Percentiles rank a stretch among this genome's conserved stretches.
Evolutionary conservation across 1,140 invertebrate genomes (phyloP).

Genomic region (Drosophila lowei): DNA sequence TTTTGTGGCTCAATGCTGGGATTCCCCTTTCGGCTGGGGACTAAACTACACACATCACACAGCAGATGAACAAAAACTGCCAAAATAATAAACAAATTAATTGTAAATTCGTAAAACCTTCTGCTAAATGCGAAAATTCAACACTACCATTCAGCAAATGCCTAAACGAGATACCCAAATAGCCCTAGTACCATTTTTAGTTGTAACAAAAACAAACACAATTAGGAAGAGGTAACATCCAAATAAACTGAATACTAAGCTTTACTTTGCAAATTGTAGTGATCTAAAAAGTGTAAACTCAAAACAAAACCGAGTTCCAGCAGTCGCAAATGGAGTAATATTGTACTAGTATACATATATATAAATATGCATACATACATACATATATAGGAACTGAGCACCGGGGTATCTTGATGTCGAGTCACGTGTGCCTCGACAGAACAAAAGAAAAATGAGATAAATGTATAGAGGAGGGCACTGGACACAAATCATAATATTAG

Average conservation of each 20-base stretch:
- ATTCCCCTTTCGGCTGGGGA: conserved; percentile 31
- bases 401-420: too few species aligned
- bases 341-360: background rate
- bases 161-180: background rate
- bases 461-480: conserved; percentile 43
- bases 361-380: conserved; percentile 16
- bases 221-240: conserved; percentile 38
- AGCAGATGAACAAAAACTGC: conserved; percentile 64
- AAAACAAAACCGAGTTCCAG: conserved; percentile 9
- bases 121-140: conserved; percentile 26
- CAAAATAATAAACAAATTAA: conserved; percentile 54
- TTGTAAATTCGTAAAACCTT: conserved; percentile 36
- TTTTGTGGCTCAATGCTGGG: conserved; percentile 6
- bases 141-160: conserved; percentile 29
- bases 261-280: conserved; percentile 76
- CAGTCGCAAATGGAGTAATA: too few species aligned
- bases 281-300: conserved; percentile 44
- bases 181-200: conserved; percentile 6
- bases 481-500: conserved; percentile 55
- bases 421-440: background rate
- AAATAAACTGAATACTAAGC: conserved; percentile 71
- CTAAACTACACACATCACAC: conserved; percentile 35
- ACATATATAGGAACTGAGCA: conserved; percentile 21
- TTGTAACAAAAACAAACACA: conserved; percentile 23
- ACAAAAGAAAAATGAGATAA: conserved; percentile 21